Percentiles rank a stretch among this genome's conserved stretches.
Evolutionary conservation across 2,888 invertebrate species (phyloP).

Genomic region (Heterodera filipjevi): DNA sequence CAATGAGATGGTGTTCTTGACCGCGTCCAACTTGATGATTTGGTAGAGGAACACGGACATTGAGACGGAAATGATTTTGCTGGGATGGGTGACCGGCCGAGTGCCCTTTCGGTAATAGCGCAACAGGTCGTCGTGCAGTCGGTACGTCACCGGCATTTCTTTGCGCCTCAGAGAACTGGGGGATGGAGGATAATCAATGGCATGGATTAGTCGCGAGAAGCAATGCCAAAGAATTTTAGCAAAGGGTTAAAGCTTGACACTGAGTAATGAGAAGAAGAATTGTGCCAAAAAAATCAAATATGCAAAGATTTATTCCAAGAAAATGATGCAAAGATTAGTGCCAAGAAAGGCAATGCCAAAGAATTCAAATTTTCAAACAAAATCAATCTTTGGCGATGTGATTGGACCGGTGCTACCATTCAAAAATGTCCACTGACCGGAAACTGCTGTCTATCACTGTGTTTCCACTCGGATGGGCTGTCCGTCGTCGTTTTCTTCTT

Average conservation of each 20-base stretch:
- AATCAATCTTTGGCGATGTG: too few relatives aligned
- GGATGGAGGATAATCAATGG: neutral
- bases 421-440: neutral
- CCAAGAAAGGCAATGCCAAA: too few relatives aligned
- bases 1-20: conserved; percentile 63
- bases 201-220: neutral
- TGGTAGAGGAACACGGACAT: conserved; percentile 63
- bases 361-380: too few relatives aligned
- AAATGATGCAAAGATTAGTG: too few relatives aligned
- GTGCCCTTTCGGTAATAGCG: conserved; percentile 56
- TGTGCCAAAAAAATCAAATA: too few relatives aligned
- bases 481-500: neutral
- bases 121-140: conserved; percentile 62
- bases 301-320: neutral
- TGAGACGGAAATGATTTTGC: conserved; percentile 59
- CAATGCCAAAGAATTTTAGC: neutral
- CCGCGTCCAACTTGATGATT: conserved; percentile 64
- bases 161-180: conserved; percentile 49
- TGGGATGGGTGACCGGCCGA: conserved; percentile 62
- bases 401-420: neutral
- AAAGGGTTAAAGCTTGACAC: neutral
- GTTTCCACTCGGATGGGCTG: neutral
- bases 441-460: neutral
- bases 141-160: conserved; percentile 62
- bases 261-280: neutral